Evolutionary conservation across 2,888 invertebrate species (phyloP), one percentile per base, ranked within the genome.

Genomic region (Pomacea canaliculata): DNA sequence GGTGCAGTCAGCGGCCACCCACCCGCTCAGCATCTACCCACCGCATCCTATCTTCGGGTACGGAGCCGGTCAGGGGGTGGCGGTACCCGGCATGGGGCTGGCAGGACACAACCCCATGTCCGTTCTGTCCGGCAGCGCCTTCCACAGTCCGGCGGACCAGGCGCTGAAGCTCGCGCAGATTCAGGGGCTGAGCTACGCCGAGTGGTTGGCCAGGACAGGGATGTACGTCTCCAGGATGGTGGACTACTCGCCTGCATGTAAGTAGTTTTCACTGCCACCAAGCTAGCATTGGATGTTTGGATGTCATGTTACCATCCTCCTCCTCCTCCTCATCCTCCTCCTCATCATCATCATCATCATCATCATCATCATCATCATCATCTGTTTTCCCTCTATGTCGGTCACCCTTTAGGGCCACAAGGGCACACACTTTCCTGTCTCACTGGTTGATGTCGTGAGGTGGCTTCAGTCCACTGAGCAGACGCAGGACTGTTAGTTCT

Each of bases 181-280:
- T 13, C 87, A 85, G 65, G 81, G 81, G 3, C 71, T 82, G 63
- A 79, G 78, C 76, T 78, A 83, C 82, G 77, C 86, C 81, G 97
- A 97, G 91, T 97, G 97, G 95, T 92, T 97, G 81, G 96, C 97
- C 9, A 93, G 97, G 68, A 95, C 96, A 7, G 97, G 97, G 48
- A 96, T 97, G 96, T 94, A 97, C 83, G 97, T 97, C 89, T 96
- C 96, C 66, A 93, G 97, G 89, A 84, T 89, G 84, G 85, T 89
- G 76, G 89, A 90, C 73, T 89, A 88, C 78, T 80, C 86, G 76
- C 87, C 89, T 83, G 81, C 80, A 67, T 81, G 77, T 81, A 68
- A 78, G 81, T 79, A 63, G 7, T 63, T 63, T 63, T 63, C 63
- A 19, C 63, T 63, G n/a, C 2, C 51, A 56, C 12, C 51, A 37